phyloP scores from a whole-genome alignment of 2,888 invertebrate species.

The Epinotia ramella region DNA sequence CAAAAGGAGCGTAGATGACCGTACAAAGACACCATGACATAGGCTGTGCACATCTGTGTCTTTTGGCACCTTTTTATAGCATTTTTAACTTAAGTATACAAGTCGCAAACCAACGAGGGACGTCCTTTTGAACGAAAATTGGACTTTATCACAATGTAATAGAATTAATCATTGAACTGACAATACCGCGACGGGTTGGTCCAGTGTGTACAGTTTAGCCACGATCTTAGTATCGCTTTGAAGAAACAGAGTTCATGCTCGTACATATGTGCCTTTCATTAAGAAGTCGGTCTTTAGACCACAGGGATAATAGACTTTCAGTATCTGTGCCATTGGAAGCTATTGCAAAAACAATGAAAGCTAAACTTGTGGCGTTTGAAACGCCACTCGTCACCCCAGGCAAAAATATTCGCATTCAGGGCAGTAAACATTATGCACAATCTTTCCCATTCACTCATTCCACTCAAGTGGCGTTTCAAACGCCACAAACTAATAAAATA shows the following conservation, averaged over 20 bases:
- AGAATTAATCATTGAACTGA: slow-evolving; percentile 31
- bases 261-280: background rate
- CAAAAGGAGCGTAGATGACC: slow-evolving; percentile 11
- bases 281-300: background rate
- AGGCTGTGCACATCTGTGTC: slow-evolving; percentile 28
- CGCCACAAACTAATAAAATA: background rate
- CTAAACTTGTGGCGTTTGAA: too few relatives aligned
- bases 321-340: background rate
- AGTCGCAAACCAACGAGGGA: slow-evolving; percentile 31
- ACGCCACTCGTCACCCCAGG: too few relatives aligned
- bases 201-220: slow-evolving; percentile 11
- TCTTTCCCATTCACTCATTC: too few relatives aligned
- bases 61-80: slow-evolving; percentile 33
- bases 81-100: slow-evolving; percentile 35
- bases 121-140: slow-evolving; percentile 23
- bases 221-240: background rate
- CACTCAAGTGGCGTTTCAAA: too few relatives aligned
- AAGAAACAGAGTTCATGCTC: background rate
- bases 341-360: background rate
- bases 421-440: too few relatives aligned
- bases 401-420: too few relatives aligned
- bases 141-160: slow-evolving; percentile 21
- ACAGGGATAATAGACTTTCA: background rate
- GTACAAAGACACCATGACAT: slow-evolving; percentile 17
- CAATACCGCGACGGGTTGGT: slow-evolving; percentile 14